phyloP scores from a whole-genome alignment of 35 echinoderm and acorn worm species.

The Apostichopus japonicus region DNA sequence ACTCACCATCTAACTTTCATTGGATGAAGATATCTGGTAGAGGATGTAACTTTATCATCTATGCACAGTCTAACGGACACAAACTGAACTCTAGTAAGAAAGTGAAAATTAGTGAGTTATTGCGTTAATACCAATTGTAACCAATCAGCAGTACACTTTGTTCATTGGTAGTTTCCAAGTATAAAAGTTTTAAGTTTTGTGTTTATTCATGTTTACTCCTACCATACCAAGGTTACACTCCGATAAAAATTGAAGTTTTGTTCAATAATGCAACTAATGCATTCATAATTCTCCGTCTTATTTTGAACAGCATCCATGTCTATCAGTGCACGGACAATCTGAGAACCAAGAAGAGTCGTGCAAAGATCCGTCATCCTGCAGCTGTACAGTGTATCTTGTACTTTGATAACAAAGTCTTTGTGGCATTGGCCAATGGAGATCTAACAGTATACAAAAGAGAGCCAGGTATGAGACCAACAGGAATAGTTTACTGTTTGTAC shows the following conservation, averaged over 20 bases:
- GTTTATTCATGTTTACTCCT: no score
- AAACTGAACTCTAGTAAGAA: no score
- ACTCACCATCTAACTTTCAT: no score
- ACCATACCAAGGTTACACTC: not conserved
- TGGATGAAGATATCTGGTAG: no score
- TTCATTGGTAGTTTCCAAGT: no score
- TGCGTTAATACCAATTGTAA: no score
- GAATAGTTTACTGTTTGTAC: no score
- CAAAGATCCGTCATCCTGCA: constrained; percentile 91
- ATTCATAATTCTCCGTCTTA: not conserved
- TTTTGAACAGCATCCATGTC: constrained; percentile 83
- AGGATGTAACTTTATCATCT: no score
- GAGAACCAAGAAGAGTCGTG: constrained; percentile 76
- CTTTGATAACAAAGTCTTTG: constrained; percentile 97
- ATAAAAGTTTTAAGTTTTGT: no score
- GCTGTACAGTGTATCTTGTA: constrained; percentile 93
- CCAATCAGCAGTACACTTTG: no score
- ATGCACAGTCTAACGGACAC: no score
- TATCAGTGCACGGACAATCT: constrained; percentile 98
- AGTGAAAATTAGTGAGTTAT: no score
- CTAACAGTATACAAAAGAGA: constrained; percentile 95
- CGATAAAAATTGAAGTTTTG: not conserved
- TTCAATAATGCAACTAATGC: not conserved
- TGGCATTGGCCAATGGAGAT: constrained; percentile 95
- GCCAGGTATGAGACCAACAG: constrained; percentile 59